These are phyloP conservation scores for Parnassius apollo DNA, from an alignment of 2,888 invertebrate species.

Conservation along the genomic window DNA sequence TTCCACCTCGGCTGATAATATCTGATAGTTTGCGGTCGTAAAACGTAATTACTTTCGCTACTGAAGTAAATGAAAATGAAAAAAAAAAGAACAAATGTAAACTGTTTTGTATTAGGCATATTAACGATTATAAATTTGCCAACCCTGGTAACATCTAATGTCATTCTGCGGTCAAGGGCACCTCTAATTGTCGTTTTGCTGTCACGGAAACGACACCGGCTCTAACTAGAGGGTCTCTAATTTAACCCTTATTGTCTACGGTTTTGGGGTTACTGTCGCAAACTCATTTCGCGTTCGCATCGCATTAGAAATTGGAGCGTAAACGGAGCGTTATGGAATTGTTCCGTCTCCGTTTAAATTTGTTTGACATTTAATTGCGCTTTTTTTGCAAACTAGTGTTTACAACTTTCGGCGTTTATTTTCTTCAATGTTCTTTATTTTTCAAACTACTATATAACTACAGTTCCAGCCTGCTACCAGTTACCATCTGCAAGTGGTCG, in stretches of 20 bases:
- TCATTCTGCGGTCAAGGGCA: conserved; percentile 15
- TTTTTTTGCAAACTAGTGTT: too few species aligned
- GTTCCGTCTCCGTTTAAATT: neutral
- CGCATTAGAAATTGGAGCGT: conserved; percentile 1
- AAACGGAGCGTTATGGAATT: conserved; percentile 1
- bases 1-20: too few species aligned
- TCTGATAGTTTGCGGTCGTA: too few species aligned
- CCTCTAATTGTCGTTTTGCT: conserved; percentile 13
- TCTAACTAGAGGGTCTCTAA: neutral
- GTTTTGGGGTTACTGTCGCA: conserved; percentile 5
- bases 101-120: too few species aligned
- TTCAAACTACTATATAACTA: too few species aligned
- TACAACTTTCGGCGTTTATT: too few species aligned
- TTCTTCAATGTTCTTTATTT: too few species aligned
- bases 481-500: neutral
- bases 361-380: conserved; percentile 2
- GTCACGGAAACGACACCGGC: conserved; percentile 1
- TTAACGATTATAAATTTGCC: too few species aligned
- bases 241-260: conserved; percentile 2
- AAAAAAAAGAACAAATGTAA: too few species aligned
- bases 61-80: too few species aligned
- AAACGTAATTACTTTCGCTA: too few species aligned
- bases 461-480: neutral
- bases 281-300: neutral
- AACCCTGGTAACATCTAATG: neutral